Conservation (phyloP, 2,797 vertebrate genomes). For the Melanogrammus aeglefinus region DNA sequence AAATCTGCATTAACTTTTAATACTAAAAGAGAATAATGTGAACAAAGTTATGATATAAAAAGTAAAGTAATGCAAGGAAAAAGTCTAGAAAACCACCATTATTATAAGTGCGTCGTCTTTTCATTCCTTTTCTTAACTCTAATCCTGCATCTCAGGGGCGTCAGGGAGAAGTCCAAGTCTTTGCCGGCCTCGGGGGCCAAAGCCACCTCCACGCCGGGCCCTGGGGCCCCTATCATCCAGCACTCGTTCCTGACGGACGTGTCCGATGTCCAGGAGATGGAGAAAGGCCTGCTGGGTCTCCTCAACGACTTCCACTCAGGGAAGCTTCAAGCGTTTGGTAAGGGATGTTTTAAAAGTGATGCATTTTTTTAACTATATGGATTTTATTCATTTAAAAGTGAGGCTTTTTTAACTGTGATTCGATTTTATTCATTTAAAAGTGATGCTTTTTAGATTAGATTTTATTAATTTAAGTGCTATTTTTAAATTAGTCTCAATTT, state of each 20-base stretch:
- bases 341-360: neutral
- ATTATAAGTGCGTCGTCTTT: neutral
- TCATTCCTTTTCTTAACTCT: neutral
- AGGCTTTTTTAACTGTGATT: no score
- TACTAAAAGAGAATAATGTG: no score
- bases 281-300: slow-evolving; percentile 91
- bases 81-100: no score
- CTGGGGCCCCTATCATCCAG: slow-evolving; percentile 82
- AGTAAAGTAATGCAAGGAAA: no score
- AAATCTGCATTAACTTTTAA: no score
- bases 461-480: no score
- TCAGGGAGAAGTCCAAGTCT: slow-evolving; percentile 82
- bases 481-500: no score
- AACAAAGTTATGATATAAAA: no score
- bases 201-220: slow-evolving; percentile 54
- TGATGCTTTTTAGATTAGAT: no score
- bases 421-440: no score
- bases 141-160: slow-evolving; percentile 64
- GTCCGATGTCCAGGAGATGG: slow-evolving; percentile 98
- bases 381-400: no score
- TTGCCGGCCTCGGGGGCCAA: slow-evolving; percentile 49
- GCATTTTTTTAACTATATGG: no score
- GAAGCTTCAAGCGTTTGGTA: slow-evolving; percentile 95
- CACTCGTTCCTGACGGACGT: slow-evolving; percentile 98
- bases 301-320: slow-evolving; percentile 97